These are phyloP conservation scores for Amphiprion ocellaris DNA, from an alignment of 2,113 vertebrate genomes.

Conservation along the genomic window DNA sequence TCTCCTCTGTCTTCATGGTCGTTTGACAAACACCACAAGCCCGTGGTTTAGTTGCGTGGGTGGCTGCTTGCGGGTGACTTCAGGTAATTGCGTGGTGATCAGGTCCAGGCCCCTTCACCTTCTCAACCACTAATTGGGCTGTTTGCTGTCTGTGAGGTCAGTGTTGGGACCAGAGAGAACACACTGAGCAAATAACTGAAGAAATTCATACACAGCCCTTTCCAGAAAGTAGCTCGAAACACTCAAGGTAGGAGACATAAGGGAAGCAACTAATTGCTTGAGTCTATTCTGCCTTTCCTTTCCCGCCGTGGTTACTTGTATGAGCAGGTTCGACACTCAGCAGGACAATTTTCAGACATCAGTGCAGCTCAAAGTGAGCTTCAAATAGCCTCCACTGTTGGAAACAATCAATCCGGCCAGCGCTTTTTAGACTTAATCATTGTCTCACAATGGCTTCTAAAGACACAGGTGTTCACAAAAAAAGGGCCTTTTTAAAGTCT, in stretches of 20 bases:
- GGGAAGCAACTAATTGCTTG: conserved; percentile 56
- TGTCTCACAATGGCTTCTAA: conserved; percentile 57
- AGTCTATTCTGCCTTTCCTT: conserved; percentile 41
- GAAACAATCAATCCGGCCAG: conserved; percentile 52
- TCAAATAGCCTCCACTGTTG: conserved; percentile 58
- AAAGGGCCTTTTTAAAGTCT: conserved; percentile 45
- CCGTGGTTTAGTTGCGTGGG: conserved; percentile 54
- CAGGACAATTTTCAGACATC: conserved; percentile 58
- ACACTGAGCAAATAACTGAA: background rate
- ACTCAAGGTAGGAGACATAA: background rate
- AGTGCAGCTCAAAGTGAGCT: conserved; percentile 49
- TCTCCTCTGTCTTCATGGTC: conserved; percentile 35
- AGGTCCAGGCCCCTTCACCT: conserved; percentile 55
- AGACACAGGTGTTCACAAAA: conserved; percentile 53
- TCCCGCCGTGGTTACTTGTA: conserved; percentile 25
- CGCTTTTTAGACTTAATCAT: conserved; percentile 61
- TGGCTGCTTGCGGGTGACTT: conserved; percentile 48
- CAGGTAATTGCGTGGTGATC: conserved; percentile 66
- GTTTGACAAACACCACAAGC: conserved; percentile 47
- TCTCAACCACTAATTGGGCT: conserved; percentile 73
- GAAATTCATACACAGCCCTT: conserved; percentile 27
- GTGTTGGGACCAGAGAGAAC: conserved; percentile 46
- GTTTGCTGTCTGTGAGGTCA: conserved; percentile 67
- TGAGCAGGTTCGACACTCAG: conserved; percentile 40
- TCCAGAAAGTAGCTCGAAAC: conserved; percentile 6